A percentile compares a stretch with the other conserved stretches of the same genome.
These are phyloP conservation scores for Centrocercus urophasianus DNA, from an alignment of 2,113 vertebrate species.

Conservation along the genomic window DNA sequence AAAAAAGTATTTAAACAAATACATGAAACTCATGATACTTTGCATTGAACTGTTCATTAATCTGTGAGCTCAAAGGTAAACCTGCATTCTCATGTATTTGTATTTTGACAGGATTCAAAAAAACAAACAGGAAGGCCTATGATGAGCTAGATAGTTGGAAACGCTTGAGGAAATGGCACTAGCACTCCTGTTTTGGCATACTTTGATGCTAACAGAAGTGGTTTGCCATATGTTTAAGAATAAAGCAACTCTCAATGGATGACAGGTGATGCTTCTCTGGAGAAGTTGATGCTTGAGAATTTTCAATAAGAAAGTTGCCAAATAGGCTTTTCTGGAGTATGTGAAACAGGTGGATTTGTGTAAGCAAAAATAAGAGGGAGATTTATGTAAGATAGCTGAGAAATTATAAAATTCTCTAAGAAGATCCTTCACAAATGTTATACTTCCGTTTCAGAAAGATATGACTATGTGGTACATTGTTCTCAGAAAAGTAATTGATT, in stretches of 20 bases:
- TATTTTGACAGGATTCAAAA: background rate
- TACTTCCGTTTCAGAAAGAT: background rate
- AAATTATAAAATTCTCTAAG: background rate
- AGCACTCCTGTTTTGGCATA: background rate
- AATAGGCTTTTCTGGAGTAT: background rate
- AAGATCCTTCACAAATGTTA: background rate
- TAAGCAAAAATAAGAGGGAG: background rate
- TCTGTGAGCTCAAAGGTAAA: fast-evolving
- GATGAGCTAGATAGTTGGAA: background rate
- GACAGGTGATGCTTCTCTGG: background rate
- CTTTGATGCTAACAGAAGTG: background rate
- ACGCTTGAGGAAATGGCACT: background rate
- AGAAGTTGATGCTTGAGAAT: background rate
- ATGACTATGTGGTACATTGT: background rate
- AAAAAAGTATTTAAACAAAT: background rate
- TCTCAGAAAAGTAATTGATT: background rate
- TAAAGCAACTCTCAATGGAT: background rate
- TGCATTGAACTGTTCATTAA: background rate
- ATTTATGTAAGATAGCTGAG: background rate
- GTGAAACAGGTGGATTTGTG: background rate
- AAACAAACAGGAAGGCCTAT: background rate
- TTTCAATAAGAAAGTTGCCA: background rate
- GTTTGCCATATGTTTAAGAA: background rate
- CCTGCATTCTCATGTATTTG: background rate
- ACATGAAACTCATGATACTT: background rate